These are phyloP conservation scores for Tethea ocularis DNA, from an alignment of 2,888 invertebrate species.

Conservation along the genomic window DNA sequence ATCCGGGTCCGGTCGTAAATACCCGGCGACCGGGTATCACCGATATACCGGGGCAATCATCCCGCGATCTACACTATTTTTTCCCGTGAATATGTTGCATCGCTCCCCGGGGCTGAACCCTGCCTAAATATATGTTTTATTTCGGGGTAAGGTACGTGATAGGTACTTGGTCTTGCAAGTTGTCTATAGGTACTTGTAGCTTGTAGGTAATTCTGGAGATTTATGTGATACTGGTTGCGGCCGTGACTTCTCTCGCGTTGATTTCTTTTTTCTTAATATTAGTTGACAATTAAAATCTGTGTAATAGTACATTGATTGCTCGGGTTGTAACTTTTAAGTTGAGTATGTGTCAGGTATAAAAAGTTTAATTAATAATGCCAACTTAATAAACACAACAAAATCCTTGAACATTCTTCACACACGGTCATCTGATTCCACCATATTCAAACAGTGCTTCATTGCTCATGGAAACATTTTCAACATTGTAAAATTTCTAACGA, in stretches of 20 bases:
- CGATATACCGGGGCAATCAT: slow-evolving; percentile 77
- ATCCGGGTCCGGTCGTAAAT: slow-evolving; percentile 72
- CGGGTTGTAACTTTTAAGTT: too few relatives aligned
- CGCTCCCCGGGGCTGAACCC: slow-evolving; percentile 42
- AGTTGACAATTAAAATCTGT: too few relatives aligned
- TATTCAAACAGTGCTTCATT: too few relatives aligned
- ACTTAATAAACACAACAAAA: too few relatives aligned
- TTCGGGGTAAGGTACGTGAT: slow-evolving; percentile 35
- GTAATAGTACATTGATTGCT: too few relatives aligned
- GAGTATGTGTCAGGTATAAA: too few relatives aligned
- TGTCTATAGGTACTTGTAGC: slow-evolving; percentile 4
- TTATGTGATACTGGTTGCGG: not conserved
- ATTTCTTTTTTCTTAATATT: too few relatives aligned
- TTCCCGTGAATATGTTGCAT: slow-evolving; percentile 67
- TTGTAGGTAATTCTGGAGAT: not conserved
- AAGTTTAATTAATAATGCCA: too few relatives aligned
- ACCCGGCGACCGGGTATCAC: slow-evolving; percentile 59
- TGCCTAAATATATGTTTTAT: slow-evolving; percentile 69
- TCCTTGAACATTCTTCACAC: too few relatives aligned
- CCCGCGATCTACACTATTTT: slow-evolving; percentile 77
- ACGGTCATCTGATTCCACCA: too few relatives aligned
- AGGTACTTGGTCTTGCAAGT: not conserved
- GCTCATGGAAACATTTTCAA: too few relatives aligned
- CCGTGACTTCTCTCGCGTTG: not conserved
- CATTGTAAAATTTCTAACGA: too few relatives aligned